These are phyloP conservation scores for Empidonax alnorum DNA, from an alignment of 2,113 vertebrate species.

Conservation along the genomic window DNA sequence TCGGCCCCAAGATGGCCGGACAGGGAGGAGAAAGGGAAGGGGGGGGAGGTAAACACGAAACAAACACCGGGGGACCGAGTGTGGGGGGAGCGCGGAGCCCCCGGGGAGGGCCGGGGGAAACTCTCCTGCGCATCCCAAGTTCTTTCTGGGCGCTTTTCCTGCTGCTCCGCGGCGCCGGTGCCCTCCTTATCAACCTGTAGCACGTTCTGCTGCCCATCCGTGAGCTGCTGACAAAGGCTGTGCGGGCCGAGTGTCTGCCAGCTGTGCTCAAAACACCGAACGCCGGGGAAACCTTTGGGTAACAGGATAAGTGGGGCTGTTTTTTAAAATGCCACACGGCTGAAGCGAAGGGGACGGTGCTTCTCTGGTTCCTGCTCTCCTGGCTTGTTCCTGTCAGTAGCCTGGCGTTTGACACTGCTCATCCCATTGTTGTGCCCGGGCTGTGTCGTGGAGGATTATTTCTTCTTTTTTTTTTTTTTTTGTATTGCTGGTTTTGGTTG, in stretches of 20 bases:
- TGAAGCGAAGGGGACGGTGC: background rate
- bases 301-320: background rate
- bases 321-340: background rate
- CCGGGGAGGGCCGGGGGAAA: background rate
- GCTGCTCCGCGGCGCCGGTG: constrained; percentile 22
- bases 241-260: constrained; percentile 5
- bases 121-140: background rate
- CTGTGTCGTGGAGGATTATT: background rate
- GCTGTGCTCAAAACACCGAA: background rate
- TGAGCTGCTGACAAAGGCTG: constrained; percentile 73
- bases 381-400: constrained; percentile 31
- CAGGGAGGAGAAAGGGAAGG: constrained; percentile 70
- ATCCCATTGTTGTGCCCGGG: constrained; percentile 29
- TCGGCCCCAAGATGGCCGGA: constrained; percentile 90
- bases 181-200: constrained; percentile 79
- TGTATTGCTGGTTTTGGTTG: background rate
- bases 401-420: constrained; percentile 59
- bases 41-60: constrained; percentile 75
- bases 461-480: background rate
- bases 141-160: constrained; percentile 12
- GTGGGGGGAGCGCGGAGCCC: background rate
- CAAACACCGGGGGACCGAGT: constrained; percentile 62
- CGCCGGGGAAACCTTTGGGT: background rate
- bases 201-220: constrained; percentile 59
- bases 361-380: constrained; percentile 7